Evolutionary conservation across 2,113 vertebrate genomes (phyloP).

Genomic region (Hydrolagus affinis): DNA sequence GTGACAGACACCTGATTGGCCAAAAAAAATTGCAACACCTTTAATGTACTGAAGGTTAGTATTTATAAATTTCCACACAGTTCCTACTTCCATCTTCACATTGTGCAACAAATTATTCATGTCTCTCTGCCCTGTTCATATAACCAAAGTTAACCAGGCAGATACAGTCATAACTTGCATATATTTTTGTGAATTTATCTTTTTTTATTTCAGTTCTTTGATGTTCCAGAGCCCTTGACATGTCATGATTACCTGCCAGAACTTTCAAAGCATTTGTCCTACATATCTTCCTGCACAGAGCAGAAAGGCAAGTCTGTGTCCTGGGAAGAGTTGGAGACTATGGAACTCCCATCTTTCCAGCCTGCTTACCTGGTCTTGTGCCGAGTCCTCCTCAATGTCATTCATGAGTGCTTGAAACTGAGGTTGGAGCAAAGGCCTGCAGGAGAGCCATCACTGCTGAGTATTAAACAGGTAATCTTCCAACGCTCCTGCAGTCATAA

Average conservation of each 20-base stretch:
- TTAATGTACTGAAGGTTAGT: too few relatives aligned
- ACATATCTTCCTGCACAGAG: slow-evolving; percentile 51
- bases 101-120: not conserved
- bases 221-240: slow-evolving; percentile 80
- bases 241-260: slow-evolving; percentile 87
- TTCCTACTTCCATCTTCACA: too few relatives aligned
- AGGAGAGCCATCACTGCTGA: slow-evolving; percentile 89
- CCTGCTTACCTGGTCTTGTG: slow-evolving; percentile 91
- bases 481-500: not conserved
- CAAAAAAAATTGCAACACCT: too few relatives aligned
- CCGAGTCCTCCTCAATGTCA: slow-evolving; percentile 89
- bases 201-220: slow-evolving; percentile 70
- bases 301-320: slow-evolving; percentile 68
- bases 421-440: slow-evolving; percentile 92
- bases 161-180: not conserved
- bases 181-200: not conserved
- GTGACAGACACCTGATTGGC: too few relatives aligned
- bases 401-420: slow-evolving; percentile 95
- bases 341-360: slow-evolving; percentile 92
- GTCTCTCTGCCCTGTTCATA: not conserved
- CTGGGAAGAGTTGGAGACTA: slow-evolving; percentile 78
- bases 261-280: slow-evolving; percentile 62
- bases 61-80: too few relatives aligned
- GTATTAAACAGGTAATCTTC: slow-evolving; percentile 84
- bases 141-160: not conserved